Conservation (phyloP, 2,888 invertebrate species). For the Acleris cristana region DNA sequence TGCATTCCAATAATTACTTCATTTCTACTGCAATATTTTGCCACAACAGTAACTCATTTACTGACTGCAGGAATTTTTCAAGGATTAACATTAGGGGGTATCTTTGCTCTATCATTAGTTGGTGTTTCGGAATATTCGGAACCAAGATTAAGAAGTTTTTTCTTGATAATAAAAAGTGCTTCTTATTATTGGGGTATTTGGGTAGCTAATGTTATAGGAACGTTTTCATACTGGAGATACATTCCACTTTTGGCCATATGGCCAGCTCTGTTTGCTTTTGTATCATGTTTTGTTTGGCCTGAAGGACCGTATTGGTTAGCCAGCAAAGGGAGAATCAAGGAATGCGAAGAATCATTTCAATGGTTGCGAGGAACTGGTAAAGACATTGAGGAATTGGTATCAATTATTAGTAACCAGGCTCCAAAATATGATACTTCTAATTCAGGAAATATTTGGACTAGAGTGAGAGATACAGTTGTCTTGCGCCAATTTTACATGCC, state of each 20-base stretch:
- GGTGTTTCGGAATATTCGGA: slow-evolving; percentile 25
- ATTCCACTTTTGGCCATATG: slow-evolving; percentile 17
- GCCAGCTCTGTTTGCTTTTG: slow-evolving; percentile 9
- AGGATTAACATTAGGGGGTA: slow-evolving; percentile 19
- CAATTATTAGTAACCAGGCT: background rate
- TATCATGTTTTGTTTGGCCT: slow-evolving; percentile 19
- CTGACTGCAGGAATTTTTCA: slow-evolving; percentile 10
- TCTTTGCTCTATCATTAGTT: background rate
- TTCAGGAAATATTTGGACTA: background rate
- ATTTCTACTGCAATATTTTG: slow-evolving; percentile 23
- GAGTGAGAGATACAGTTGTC: background rate
- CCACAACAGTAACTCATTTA: background rate
- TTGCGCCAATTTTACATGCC: slow-evolving; percentile 25
- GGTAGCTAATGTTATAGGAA: slow-evolving; percentile 24
- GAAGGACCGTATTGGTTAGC: slow-evolving; percentile 32
- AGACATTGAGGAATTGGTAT: slow-evolving; percentile 1
- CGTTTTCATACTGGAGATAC: slow-evolving; percentile 25
- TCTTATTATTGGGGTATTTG: slow-evolving; percentile 25
- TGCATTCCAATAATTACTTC: slow-evolving; percentile 4
- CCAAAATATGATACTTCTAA: background rate
- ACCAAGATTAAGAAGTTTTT: slow-evolving; percentile 22
- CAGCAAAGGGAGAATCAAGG: slow-evolving; percentile 19
- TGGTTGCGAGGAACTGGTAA: slow-evolving; percentile 27
- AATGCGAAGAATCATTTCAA: slow-evolving; percentile 16
- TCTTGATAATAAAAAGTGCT: slow-evolving; percentile 29